These are phyloP conservation scores for Ashinkailepas kermadecensis DNA, from an alignment of 2,888 invertebrate species.

Conservation along the genomic window DNA sequence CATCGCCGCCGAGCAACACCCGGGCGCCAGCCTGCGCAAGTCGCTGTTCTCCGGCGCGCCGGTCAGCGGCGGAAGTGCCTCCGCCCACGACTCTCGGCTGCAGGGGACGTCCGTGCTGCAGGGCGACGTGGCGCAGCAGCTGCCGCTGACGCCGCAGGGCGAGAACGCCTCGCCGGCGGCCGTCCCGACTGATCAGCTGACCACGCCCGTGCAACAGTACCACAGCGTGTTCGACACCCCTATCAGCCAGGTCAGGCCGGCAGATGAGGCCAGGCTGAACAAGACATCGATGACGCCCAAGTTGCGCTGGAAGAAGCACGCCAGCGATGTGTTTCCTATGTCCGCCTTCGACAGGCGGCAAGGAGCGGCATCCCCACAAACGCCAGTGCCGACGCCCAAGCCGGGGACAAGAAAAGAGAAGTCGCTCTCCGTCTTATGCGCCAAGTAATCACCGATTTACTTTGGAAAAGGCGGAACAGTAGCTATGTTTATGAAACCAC, in stretches of 20 bases:
- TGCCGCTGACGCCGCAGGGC: neutral
- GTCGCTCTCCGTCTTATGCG: neutral
- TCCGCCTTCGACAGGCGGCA: neutral
- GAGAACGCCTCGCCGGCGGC: neutral
- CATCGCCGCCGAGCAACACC: slow-evolving; percentile 48
- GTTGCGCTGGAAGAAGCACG: slow-evolving; percentile 1
- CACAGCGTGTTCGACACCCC: slow-evolving; percentile 11
- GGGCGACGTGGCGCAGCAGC: neutral
- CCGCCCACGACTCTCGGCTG: neutral
- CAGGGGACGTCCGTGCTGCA: neutral
- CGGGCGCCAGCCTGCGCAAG: slow-evolving; percentile 28
- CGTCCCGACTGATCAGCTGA: neutral
- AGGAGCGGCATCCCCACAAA: neutral
- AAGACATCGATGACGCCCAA: neutral
- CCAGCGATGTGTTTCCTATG: neutral
- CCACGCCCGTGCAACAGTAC: neutral
- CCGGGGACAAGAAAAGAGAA: neutral
- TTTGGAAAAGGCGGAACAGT: too few relatives aligned
- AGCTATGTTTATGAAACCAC: too few relatives aligned
- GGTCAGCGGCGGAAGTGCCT: neutral
- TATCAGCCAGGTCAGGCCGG: neutral
- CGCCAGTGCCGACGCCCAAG: neutral
- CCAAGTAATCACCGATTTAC: neutral
- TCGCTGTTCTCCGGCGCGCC: slow-evolving; percentile 24
- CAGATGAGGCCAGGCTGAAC: neutral